A percentile compares a stretch with the other conserved stretches of the same genome.
These are phyloP conservation scores for Channa striata DNA, from an alignment of 2,797 vertebrate species.

Conservation along the genomic window DNA sequence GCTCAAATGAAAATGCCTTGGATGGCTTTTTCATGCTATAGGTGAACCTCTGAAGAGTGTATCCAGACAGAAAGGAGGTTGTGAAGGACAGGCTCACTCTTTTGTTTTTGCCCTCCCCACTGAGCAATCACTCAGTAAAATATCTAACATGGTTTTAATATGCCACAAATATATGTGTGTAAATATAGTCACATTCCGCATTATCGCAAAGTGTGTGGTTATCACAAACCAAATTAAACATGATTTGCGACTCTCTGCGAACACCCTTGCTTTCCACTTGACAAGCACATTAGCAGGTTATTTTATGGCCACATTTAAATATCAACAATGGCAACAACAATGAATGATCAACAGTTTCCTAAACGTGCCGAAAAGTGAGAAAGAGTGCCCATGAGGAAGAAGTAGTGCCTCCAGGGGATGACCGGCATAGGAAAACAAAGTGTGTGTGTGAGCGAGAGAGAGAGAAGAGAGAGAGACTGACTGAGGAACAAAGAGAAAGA, in stretches of 20 bases:
- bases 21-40: constrained; percentile 8
- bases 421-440: neutral
- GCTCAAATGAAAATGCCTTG: too few species aligned
- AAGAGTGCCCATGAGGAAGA: neutral
- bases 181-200: constrained; percentile 22
- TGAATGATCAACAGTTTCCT: constrained; percentile 40
- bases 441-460: neutral
- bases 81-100: neutral
- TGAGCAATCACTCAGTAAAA: constrained; percentile 8
- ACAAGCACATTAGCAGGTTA: neutral
- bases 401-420: neutral
- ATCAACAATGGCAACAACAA: neutral
- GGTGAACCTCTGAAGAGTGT: constrained; percentile 27
- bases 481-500: neutral
- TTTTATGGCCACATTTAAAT: constrained; percentile 32
- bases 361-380: constrained; percentile 15
- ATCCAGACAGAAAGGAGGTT: constrained; percentile 34
- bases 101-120: constrained; percentile 3
- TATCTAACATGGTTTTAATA: neutral
- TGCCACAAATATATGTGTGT: neutral
- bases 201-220: neutral
- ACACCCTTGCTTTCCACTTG: constrained; percentile 8
- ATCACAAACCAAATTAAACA: constrained; percentile 13
- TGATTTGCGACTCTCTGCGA: constrained; percentile 26
- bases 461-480: neutral